A percentile compares a stretch with the other conserved stretches of the same genome.
Evolutionary conservation across 1,140 invertebrate species (phyloP).

Genomic region (Melipona quadrifasciata): DNA sequence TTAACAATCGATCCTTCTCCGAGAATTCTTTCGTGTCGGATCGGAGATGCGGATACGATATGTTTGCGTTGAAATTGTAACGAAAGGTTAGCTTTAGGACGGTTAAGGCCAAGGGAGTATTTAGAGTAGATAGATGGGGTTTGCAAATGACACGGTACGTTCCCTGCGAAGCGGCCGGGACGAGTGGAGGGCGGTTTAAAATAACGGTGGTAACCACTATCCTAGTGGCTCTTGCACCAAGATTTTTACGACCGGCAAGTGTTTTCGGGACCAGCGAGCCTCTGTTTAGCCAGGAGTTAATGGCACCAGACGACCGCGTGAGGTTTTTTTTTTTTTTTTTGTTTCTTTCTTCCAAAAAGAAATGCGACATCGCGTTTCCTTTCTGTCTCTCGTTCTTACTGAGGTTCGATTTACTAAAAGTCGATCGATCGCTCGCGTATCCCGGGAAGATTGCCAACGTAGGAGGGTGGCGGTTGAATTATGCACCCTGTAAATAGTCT

Average conservation of each 20-base stretch:
- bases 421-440: background rate
- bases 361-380: background rate
- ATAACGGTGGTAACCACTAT: conserved; percentile 54
- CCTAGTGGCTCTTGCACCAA: conserved; percentile 20
- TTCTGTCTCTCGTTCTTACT: background rate
- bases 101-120: background rate
- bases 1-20: background rate
- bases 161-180: conserved; percentile 42
- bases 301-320: conserved; percentile 27
- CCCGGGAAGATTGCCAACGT: background rate
- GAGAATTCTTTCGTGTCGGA: background rate
- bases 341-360: too few species aligned
- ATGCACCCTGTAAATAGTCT: conserved; percentile 57
- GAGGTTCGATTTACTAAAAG: background rate
- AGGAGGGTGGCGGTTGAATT: conserved; percentile 27
- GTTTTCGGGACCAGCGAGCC: conserved; percentile 4
- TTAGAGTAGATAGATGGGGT: conserved; percentile 16
- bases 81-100: background rate
- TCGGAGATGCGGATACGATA: too few species aligned
- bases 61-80: background rate
- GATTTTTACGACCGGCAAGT: conserved; percentile 56
- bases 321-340: conserved; percentile 3
- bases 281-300: conserved; percentile 16
- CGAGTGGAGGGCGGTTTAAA: conserved; percentile 57
- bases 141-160: conserved; percentile 22